Conservation (phyloP, 2,797 vertebrate genomes). For the Podarcis siculus region DNA sequence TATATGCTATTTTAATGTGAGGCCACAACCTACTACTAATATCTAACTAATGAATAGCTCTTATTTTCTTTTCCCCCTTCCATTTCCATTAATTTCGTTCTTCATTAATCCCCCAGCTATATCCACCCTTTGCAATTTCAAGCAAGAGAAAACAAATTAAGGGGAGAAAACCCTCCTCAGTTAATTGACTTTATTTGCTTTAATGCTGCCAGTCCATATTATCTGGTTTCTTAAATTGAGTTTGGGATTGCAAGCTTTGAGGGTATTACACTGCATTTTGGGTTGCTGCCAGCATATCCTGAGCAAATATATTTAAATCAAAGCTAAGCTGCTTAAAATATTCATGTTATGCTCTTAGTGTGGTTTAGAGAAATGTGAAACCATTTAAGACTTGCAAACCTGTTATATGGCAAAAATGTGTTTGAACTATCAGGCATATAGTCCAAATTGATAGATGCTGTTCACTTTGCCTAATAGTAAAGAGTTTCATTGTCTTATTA, state of each 20-base stretch:
- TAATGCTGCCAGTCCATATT: conserved; percentile 84
- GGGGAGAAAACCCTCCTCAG: conserved; percentile 70
- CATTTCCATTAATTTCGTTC: conserved; percentile 74
- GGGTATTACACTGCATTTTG: conserved; percentile 85
- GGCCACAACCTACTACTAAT: conserved; percentile 48
- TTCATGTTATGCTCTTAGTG: conserved; percentile 88
- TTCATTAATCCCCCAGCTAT: conserved; percentile 73
- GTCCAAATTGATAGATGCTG: conserved; percentile 62
- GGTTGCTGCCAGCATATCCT: conserved; percentile 84
- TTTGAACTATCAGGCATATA: conserved; percentile 82
- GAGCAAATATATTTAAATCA: conserved; percentile 94
- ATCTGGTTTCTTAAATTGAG: conserved; percentile 87
- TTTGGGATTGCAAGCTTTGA: conserved; percentile 85
- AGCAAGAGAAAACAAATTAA: conserved; percentile 81
- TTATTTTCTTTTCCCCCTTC: conserved; percentile 64
- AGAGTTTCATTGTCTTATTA: conserved; percentile 65
- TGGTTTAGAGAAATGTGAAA: conserved; percentile 88
- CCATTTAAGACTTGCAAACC: conserved; percentile 82
- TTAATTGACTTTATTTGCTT: conserved; percentile 90
- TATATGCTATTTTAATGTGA: conserved; percentile 51
- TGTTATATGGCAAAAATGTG: conserved; percentile 79
- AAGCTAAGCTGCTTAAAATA: conserved; percentile 92
- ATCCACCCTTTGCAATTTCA: conserved; percentile 77
- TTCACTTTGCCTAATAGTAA: conserved; percentile 69
- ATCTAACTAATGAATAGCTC: conserved; percentile 57